Conservation (phyloP, 2,888 invertebrate species). For the Scaptomyza caliginosa region DNA sequence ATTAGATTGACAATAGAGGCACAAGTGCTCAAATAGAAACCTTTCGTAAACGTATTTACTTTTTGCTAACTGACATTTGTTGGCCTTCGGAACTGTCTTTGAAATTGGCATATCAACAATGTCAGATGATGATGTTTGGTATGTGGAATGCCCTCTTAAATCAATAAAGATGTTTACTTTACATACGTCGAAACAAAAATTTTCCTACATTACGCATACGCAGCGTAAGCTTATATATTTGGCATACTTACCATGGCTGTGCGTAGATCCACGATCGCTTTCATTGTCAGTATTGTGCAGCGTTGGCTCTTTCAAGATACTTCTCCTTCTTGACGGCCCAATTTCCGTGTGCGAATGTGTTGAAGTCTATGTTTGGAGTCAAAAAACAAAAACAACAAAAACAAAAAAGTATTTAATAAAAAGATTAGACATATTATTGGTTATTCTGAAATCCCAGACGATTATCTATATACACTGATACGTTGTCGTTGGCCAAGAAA, state of each 20-base stretch:
- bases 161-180: conserved; percentile 22
- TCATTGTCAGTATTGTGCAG: conserved; percentile 82
- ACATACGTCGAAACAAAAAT: conserved; percentile 1
- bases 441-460: conserved; percentile 44
- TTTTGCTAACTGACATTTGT: conserved; percentile 8
- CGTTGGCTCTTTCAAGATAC: conserved; percentile 87
- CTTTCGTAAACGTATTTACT: conserved; percentile 33
- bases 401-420: not conserved
- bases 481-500: conserved; percentile 8
- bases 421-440: conserved; percentile 15
- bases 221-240: not conserved
- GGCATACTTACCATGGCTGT: conserved; percentile 81
- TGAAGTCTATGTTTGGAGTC: conserved; percentile 83
- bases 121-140: conserved; percentile 11
- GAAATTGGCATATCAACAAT: conserved; percentile 13
- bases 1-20: conserved; percentile 57
- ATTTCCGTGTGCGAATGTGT: conserved; percentile 86
- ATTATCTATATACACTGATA: conserved; percentile 33
- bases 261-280: conserved; percentile 83
- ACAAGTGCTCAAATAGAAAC: conserved; percentile 49
- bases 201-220: conserved; percentile 13
- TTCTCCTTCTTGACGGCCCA: conserved; percentile 89
- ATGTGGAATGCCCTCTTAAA: not conserved
- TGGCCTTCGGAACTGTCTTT: conserved; percentile 43
- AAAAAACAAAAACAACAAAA: not conserved